Base-by-base conservation (phyloP, 2,113 vertebrate species). In the Chamaea fasciata region DNA sequence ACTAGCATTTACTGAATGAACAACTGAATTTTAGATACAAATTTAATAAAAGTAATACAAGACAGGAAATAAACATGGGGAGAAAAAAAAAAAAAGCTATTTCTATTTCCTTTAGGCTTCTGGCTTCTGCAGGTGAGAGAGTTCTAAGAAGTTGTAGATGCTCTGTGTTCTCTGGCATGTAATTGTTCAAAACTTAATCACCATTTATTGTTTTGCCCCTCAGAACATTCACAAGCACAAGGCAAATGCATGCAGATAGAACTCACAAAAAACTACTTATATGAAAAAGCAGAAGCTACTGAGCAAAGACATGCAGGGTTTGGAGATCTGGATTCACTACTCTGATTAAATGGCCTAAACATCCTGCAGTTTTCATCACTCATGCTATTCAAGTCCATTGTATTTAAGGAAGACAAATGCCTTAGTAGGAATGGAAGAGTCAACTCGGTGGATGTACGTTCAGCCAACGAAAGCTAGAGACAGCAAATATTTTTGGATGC, bases 1-100 rank as follows among this genome's bases (percentile, higher is more conserved):
- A 85, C 79, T 94, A 95, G 74, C 73, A 94, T 97, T 96, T 97
- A 96, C 88, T 95, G 95, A 97, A 96, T 65, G 96, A 49, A 92
- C 76, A 96, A 96, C 60, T 90, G 81, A 76, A 96, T 97, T 95
- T 93, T 68, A 94, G 93, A 96, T 69, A 94, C 75, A 95, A 95
- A 96, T 95, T 92, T 94, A 94, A 97, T 95, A 95, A 94, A 64
- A 95, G 73, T 90, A 96, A 35, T 93, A 80, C 69, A 83, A 96
- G 69, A 52, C 53, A 95, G 33, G 57, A 93, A 96, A 96, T 82
- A 97, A 97, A 96, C 77, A 95, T 19, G 30, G 19, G 63, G 71
- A 26, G 49, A 44, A 95, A 94, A 94, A 96, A 39, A 39, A 39
- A 95, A 96, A 94, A 96, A 89, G 49, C 13, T 49, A 90, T 91